A percentile compares a stretch with the other conserved stretches of the same genome.
phyloP scores from a whole-genome alignment of 2,797 vertebrate genomes.

The Scarus forsteni region DNA sequence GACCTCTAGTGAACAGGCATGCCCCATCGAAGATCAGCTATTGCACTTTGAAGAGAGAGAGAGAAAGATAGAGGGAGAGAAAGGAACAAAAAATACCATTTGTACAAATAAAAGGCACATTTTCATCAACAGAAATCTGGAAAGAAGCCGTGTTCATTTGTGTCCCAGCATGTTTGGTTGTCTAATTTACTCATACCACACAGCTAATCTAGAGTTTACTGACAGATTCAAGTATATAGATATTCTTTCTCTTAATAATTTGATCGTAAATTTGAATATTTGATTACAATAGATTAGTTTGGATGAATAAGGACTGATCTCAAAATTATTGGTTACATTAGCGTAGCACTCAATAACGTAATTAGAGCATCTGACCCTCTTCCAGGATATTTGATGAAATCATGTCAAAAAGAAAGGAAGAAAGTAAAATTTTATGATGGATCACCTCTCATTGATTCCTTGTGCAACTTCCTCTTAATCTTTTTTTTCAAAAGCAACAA shows the following conservation, averaged over 20 bases:
- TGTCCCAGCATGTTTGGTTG: slow-evolving; percentile 58
- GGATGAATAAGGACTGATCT: slow-evolving; percentile 34
- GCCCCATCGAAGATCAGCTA: slow-evolving; percentile 78
- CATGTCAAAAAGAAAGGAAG: slow-evolving; percentile 37
- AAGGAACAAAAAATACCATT: slow-evolving; percentile 53
- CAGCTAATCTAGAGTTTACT: slow-evolving; percentile 39
- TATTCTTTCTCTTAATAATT: slow-evolving; percentile 26
- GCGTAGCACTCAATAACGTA: slow-evolving; percentile 8
- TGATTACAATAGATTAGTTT: slow-evolving; percentile 31
- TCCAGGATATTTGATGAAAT: slow-evolving; percentile 50
- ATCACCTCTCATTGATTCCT: slow-evolving; percentile 11
- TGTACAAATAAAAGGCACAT: slow-evolving; percentile 83
- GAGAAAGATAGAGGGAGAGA: slow-evolving; percentile 43
- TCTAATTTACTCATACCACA: slow-evolving; percentile 43
- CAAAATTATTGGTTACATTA: slow-evolving; percentile 15
- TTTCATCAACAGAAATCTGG: slow-evolving; percentile 78
- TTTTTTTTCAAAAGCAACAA: slow-evolving; percentile 1
- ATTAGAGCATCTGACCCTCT: slow-evolving; percentile 30
- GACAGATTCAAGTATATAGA: slow-evolving; percentile 54
- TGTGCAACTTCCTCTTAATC: slow-evolving; percentile 24
- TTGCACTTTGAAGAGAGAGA: slow-evolving; percentile 77
- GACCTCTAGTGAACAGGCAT: slow-evolving; percentile 77
- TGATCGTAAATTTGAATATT: slow-evolving; percentile 41
- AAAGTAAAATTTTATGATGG: slow-evolving; percentile 20
- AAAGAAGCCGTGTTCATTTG: slow-evolving; percentile 68